A percentile compares a stretch with the other conserved stretches of the same genome.
Conservation (phyloP, 2,113 vertebrate species). For the Zeus faber region DNA sequence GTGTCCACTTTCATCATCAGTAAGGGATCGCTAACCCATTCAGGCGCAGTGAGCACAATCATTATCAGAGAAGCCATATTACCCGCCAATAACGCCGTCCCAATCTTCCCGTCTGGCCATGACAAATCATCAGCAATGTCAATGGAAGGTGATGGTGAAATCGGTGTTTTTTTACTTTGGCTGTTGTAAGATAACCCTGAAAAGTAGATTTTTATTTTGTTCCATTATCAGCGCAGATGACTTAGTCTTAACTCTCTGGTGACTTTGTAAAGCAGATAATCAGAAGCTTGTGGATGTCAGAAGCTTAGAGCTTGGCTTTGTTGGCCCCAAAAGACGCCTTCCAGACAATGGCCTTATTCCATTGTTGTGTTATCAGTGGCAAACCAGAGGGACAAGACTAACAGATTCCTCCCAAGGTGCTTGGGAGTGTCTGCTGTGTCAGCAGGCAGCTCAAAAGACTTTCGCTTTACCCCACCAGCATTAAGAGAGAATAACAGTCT, state of each 20-base stretch:
- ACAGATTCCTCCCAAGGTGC: background rate
- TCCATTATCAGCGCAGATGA: no score
- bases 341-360: background rate
- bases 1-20: no score
- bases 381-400: background rate
- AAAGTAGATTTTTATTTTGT: conserved; percentile 1
- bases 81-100: background rate
- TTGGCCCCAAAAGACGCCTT: background rate
- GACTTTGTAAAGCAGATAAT: background rate
- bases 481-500: no score
- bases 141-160: no score
- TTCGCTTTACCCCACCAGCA: no score
- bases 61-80: background rate
- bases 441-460: no score
- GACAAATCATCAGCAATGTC: no score
- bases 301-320: background rate
- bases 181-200: background rate
- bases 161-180: no score
- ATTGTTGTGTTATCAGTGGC: background rate
- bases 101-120: background rate
- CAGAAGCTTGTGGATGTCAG: background rate
- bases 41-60: background rate
- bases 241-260: no score
- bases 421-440: no score
- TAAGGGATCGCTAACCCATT: no score